These are phyloP conservation scores for Pachycephus smyrnensis DNA, from an alignment of 2,888 invertebrate species.

Conservation along the genomic window DNA sequence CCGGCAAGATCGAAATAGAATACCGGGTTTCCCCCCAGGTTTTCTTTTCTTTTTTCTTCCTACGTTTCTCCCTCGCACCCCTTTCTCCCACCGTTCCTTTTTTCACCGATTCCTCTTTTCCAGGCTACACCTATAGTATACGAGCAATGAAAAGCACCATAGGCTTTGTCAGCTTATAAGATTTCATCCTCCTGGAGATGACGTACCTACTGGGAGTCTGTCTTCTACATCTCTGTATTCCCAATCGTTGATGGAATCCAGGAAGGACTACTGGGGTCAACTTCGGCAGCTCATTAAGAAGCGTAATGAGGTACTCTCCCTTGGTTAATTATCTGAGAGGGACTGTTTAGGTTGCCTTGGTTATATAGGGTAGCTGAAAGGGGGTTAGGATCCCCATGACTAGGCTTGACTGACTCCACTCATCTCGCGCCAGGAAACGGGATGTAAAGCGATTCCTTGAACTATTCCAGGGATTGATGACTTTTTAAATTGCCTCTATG, in stretches of 20 bases:
- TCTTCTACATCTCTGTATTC: background rate
- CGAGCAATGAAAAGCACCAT: background rate
- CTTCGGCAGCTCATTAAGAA: conserved; percentile 49
- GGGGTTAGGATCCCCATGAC: background rate
- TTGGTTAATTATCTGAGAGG: conserved; percentile 50
- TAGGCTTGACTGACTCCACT: background rate
- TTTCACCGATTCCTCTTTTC: background rate
- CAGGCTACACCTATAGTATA: background rate
- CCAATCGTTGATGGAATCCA: background rate
- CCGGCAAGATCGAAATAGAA: conserved; percentile 22
- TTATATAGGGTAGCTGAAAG: background rate
- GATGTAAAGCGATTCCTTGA: conserved; percentile 45
- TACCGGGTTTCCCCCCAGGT: conserved; percentile 1
- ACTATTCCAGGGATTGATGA: conserved; percentile 33
- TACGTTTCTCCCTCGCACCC: background rate
- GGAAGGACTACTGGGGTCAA: conserved; percentile 5
- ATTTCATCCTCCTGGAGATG: background rate
- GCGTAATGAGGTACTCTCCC: conserved; percentile 53
- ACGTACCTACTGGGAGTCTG: background rate
- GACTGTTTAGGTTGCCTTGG: conserved; percentile 2
- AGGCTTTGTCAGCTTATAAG: background rate
- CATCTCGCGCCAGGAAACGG: conserved; percentile 33
- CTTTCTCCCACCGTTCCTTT: background rate
- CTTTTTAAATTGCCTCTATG: conserved; percentile 35
- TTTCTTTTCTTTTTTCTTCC: background rate